Percentiles rank a stretch among this genome's conserved stretches.
phyloP scores from a whole-genome alignment of 2,888 invertebrate genomes.

The Drosophila pseudotalamancana region DNA sequence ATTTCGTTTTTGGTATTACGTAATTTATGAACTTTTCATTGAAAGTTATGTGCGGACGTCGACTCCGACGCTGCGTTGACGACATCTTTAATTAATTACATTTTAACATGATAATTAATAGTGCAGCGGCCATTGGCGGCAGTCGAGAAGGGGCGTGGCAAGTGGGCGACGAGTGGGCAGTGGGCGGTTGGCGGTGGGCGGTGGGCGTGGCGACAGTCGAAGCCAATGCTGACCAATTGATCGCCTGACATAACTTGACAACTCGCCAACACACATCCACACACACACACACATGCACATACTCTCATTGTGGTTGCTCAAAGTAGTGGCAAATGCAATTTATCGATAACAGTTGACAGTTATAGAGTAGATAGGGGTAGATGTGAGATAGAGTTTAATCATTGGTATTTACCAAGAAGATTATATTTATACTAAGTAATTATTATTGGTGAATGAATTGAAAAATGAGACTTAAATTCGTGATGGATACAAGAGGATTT shows the following conservation, averaged over 20 bases:
- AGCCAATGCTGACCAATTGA: constrained; percentile 45
- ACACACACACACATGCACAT: background rate
- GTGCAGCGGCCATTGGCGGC: constrained; percentile 56
- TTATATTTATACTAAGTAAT: too few species aligned
- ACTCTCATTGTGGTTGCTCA: background rate
- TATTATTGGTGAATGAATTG: too few species aligned
- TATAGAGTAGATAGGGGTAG: too few species aligned
- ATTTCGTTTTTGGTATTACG: constrained; percentile 75
- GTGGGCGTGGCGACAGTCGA: constrained; percentile 5
- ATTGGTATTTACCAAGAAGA: too few species aligned
- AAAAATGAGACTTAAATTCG: too few species aligned
- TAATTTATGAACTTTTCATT: constrained; percentile 79
- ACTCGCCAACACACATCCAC: background rate
- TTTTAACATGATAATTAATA: constrained; percentile 78
- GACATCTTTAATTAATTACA: constrained; percentile 79
- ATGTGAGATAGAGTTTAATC: too few species aligned
- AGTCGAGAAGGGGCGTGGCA: constrained; percentile 23
- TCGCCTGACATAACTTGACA: constrained; percentile 43
- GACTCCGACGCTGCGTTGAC: constrained; percentile 51
- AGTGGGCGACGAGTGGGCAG: background rate
- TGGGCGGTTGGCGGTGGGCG: background rate
- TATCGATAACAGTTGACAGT: constrained; percentile 11
- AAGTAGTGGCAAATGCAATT: constrained; percentile 18
- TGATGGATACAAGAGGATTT: too few species aligned
- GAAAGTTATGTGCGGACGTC: constrained; percentile 73